Evolutionary conservation across 2,888 invertebrate genomes (phyloP).

Genomic region (Hypomecis punctinalis): DNA sequence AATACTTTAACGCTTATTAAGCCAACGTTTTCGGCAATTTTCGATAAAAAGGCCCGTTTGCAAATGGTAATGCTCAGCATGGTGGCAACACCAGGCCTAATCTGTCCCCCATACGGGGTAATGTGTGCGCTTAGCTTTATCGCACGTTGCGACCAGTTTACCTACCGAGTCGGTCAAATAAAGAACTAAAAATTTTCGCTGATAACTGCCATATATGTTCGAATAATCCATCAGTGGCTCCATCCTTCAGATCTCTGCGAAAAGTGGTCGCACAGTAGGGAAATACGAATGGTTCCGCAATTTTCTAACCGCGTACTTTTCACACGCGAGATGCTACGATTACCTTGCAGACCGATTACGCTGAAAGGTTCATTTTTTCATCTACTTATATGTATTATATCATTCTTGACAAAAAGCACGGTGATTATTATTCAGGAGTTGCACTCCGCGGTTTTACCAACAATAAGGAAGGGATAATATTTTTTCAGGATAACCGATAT

Average conservation of each 20-base stretch:
- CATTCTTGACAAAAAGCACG: not conserved
- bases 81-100: slow-evolving; percentile 37
- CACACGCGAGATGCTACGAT: slow-evolving; percentile 36
- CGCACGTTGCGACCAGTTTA: slow-evolving; percentile 17
- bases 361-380: slow-evolving; percentile 1
- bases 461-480: no score
- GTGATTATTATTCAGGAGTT: no score
- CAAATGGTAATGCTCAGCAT: slow-evolving; percentile 35
- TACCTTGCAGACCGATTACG: slow-evolving; percentile 21
- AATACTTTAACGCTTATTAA: slow-evolving; percentile 34
- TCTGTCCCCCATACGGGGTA: slow-evolving; percentile 39
- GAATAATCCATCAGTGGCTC: not conserved
- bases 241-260: not conserved
- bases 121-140: slow-evolving; percentile 42
- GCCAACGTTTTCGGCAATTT: slow-evolving; percentile 25
- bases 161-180: not conserved
- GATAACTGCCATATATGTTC: not conserved
- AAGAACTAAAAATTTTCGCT: not conserved
- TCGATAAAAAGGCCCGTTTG: slow-evolving; percentile 31
- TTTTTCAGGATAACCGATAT: no score
- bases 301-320: slow-evolving; percentile 42
- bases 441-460: no score
- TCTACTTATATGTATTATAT: no score
- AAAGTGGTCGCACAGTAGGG: slow-evolving; percentile 7
- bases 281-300: slow-evolving; percentile 36